These are phyloP conservation scores for Aphelenchoides fujianensis DNA, from an alignment of 1,140 invertebrate species.

Conservation along the genomic window DNA sequence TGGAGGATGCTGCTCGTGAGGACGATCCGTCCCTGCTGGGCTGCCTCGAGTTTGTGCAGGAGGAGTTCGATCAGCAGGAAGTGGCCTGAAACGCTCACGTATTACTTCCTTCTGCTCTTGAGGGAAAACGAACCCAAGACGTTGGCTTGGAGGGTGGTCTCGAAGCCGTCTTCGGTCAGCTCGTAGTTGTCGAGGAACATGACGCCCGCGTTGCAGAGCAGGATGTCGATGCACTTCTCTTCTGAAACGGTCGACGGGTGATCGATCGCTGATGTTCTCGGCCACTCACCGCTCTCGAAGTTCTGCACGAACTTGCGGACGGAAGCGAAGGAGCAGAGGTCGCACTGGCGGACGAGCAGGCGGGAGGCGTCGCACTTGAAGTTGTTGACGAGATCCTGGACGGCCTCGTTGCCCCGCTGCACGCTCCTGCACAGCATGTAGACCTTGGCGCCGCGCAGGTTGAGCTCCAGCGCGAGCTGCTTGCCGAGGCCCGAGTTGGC, in stretches of 20 bases:
- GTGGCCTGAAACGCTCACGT: too few relatives aligned
- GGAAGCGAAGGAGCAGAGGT: slow-evolving; percentile 33
- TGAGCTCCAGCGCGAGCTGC: slow-evolving; percentile 45
- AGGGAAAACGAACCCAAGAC: neutral
- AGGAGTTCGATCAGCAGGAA: slow-evolving; percentile 48
- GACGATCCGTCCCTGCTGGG: slow-evolving; percentile 39
- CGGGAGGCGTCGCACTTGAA: slow-evolving; percentile 18
- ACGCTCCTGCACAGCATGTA: slow-evolving; percentile 47
- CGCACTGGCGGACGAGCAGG: slow-evolving; percentile 22
- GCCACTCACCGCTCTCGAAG: slow-evolving; percentile 33
- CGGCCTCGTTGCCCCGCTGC: slow-evolving; percentile 29
- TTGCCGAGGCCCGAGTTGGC: slow-evolving; percentile 32
- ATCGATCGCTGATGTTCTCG: slow-evolving; percentile 8
- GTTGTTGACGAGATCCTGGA: slow-evolving; percentile 23
- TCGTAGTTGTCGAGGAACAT: slow-evolving; percentile 30
- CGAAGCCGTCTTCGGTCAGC: slow-evolving; percentile 28
- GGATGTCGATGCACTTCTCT: slow-evolving; percentile 19
- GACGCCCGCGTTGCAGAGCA: slow-evolving; percentile 21
- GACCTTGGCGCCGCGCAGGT: slow-evolving; percentile 41
- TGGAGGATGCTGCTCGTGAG: slow-evolving; percentile 35
- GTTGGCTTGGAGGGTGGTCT: slow-evolving; percentile 19
- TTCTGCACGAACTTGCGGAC: slow-evolving; percentile 40
- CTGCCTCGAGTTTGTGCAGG: slow-evolving; percentile 39
- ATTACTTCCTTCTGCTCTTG: neutral
- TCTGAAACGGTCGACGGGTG: slow-evolving; percentile 21